Percentiles rank a stretch among this genome's conserved stretches.
These are phyloP conservation scores for Spatula clypeata DNA, from an alignment of 2,797 vertebrate genomes.

Conservation along the genomic window DNA sequence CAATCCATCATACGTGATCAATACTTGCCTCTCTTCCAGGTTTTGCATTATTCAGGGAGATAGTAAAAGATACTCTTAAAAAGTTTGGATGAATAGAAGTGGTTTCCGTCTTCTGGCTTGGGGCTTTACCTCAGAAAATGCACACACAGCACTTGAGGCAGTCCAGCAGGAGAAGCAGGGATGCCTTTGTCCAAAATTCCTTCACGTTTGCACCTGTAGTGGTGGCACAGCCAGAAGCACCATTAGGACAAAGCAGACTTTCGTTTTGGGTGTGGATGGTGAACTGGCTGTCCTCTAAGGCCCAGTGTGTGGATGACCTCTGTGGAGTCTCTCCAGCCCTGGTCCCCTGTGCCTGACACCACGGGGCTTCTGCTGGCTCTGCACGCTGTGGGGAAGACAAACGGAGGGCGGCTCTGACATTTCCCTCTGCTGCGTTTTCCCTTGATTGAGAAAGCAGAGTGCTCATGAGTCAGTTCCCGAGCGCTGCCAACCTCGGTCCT, in stretches of 20 bases:
- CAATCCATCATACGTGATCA: neutral
- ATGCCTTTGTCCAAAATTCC: neutral
- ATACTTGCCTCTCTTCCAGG: neutral
- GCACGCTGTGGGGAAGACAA: fast-evolving
- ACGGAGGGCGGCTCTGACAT: slow-evolving; percentile 34
- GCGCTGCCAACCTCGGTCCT: neutral
- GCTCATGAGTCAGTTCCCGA: slow-evolving; percentile 24
- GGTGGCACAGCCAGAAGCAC: neutral
- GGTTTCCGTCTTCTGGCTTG: neutral
- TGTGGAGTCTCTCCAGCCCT: neutral
- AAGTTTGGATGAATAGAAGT: neutral
- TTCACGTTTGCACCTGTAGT: neutral
- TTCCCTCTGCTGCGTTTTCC: slow-evolving; percentile 1
- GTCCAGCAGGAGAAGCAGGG: neutral
- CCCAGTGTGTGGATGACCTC: fast-evolving
- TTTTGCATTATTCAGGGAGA: neutral
- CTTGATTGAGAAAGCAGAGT: slow-evolving; percentile 48
- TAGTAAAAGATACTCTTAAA: neutral
- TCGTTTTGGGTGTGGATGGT: fast-evolving
- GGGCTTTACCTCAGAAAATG: neutral
- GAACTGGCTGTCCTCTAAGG: neutral
- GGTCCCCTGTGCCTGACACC: fast-evolving
- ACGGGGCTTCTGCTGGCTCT: fast-evolving
- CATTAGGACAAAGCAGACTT: fast-evolving
- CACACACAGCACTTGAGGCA: neutral